Conservation (phyloP, 92 coral and sea anemone species). For the Porites evermanni region DNA sequence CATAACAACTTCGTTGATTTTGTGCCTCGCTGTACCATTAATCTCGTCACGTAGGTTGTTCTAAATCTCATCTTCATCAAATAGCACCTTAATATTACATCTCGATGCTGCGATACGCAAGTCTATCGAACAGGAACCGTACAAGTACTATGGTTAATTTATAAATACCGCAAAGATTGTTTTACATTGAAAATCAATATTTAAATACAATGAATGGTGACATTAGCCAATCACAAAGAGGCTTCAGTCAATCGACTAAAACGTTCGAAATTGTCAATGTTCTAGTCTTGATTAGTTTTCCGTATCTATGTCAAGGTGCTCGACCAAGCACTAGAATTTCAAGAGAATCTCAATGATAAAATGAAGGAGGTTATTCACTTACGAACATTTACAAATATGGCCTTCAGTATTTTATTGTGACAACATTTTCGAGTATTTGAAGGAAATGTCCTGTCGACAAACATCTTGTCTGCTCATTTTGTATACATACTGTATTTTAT, state of each 20-base stretch:
- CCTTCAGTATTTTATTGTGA: background rate
- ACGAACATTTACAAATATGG: background rate
- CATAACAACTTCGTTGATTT: slow-evolving; percentile 4
- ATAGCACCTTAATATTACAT: slow-evolving; percentile 30
- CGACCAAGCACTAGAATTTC: background rate
- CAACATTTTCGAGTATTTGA: background rate
- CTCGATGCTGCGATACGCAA: background rate
- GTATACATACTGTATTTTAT: too few relatives aligned
- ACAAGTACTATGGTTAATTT: slow-evolving; percentile 42
- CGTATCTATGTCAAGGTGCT: slow-evolving; percentile 7
- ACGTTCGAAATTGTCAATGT: slow-evolving; percentile 16
- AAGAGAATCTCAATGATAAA: background rate
- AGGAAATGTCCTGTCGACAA: too few relatives aligned
- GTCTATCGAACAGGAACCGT: background rate
- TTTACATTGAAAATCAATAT: slow-evolving; percentile 54
- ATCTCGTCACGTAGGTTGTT: background rate
- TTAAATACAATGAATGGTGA: slow-evolving; percentile 36
- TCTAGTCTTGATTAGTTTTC: background rate
- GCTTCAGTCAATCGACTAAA: background rate
- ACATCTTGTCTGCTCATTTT: too few relatives aligned
- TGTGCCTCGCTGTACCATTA: background rate
- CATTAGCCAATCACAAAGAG: slow-evolving; percentile 27
- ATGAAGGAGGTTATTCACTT: background rate
- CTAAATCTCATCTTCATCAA: slow-evolving; percentile 17
- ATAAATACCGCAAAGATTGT: slow-evolving; percentile 25